A percentile compares a stretch with the other conserved stretches of the same genome.
phyloP scores from a whole-genome alignment of 2,888 invertebrate genomes.

The Rhamphomyia laevipes region DNA sequence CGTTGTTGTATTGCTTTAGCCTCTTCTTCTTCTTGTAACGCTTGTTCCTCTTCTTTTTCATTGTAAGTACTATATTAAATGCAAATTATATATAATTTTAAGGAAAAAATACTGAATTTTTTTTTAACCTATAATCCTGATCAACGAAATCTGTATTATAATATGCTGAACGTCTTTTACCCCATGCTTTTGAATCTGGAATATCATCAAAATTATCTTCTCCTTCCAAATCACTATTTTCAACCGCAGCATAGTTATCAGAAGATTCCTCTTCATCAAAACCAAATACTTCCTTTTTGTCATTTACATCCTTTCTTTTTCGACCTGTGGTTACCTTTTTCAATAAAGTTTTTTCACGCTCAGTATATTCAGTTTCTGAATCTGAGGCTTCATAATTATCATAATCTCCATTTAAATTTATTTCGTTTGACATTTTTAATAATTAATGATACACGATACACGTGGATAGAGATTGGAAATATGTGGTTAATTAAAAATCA shows the following conservation, averaged over 20 bases:
- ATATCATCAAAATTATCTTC: slow-evolving; percentile 58
- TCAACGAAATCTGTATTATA: slow-evolving; percentile 86
- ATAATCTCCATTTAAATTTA: slow-evolving; percentile 18
- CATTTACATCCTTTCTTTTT: slow-evolving; percentile 41
- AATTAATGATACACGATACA: too few species aligned
- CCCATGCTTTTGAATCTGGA: slow-evolving; percentile 80
- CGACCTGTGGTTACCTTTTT: slow-evolving; percentile 42
- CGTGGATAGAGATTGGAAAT: too few species aligned
- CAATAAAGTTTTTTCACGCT: slow-evolving; percentile 50
- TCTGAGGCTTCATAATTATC: slow-evolving; percentile 53
- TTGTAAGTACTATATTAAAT: slow-evolving; percentile 27
- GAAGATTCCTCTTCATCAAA: slow-evolving; percentile 33
- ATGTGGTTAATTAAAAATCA: too few species aligned
- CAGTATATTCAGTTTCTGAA: slow-evolving; percentile 61
- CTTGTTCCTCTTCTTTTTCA: slow-evolving; percentile 52
- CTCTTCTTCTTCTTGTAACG: slow-evolving; percentile 72
- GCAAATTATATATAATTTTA: too few species aligned
- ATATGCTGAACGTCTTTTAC: slow-evolving; percentile 62
- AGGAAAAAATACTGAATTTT: too few species aligned
- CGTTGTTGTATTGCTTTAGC: slow-evolving; percentile 69
- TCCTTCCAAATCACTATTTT: slow-evolving; percentile 54
- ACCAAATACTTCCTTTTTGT: slow-evolving; percentile 52
- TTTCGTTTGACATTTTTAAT: slow-evolving; percentile 24
- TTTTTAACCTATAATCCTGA: slow-evolving; percentile 49
- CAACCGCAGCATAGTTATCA: too few species aligned